phyloP scores from a whole-genome alignment of 2,888 invertebrate genomes.

The Drosophila mulleri region DNA sequence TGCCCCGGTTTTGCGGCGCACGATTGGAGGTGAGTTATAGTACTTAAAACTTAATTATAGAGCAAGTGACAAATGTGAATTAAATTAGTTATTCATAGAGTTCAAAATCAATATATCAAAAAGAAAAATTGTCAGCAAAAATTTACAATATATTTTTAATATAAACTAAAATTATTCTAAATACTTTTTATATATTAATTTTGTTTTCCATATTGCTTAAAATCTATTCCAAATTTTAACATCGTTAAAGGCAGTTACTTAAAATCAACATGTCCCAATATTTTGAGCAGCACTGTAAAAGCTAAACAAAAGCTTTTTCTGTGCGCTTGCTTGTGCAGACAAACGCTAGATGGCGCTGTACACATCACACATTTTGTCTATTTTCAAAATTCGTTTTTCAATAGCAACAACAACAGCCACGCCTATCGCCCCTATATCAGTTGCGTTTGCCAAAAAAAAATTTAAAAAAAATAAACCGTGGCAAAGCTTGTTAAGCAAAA shows the following conservation, averaged over 20 bases:
- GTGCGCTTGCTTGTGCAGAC: neutral
- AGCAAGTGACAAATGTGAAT: neutral
- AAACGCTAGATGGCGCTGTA: conserved; percentile 40
- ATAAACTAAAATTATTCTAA: neutral
- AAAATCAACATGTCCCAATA: conserved; percentile 12
- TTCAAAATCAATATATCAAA: neutral
- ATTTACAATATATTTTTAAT: neutral
- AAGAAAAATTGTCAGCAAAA: neutral
- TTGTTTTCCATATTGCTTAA: neutral
- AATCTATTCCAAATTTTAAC: neutral
- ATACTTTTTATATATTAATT: neutral
- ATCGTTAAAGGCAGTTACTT: neutral
- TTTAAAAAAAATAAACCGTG: conserved; percentile 24
- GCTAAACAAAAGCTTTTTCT: conserved; percentile 49
- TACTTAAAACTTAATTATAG: neutral
- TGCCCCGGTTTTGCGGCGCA: conserved; percentile 94
- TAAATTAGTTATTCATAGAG: neutral
- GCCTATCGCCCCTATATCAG: conserved; percentile 4
- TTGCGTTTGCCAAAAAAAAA: conserved; percentile 40
- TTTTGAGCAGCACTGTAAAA: conserved; percentile 58
- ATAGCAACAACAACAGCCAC: neutral
- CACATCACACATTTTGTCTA: neutral
- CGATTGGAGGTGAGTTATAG: conserved; percentile 92
- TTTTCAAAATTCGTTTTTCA: conserved; percentile 7
- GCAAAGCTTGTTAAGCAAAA: neutral